A percentile compares a stretch with the other conserved stretches of the same genome.
phyloP scores from a whole-genome alignment of 2,797 vertebrate species.

The Lutjanus argentimaculatus region DNA sequence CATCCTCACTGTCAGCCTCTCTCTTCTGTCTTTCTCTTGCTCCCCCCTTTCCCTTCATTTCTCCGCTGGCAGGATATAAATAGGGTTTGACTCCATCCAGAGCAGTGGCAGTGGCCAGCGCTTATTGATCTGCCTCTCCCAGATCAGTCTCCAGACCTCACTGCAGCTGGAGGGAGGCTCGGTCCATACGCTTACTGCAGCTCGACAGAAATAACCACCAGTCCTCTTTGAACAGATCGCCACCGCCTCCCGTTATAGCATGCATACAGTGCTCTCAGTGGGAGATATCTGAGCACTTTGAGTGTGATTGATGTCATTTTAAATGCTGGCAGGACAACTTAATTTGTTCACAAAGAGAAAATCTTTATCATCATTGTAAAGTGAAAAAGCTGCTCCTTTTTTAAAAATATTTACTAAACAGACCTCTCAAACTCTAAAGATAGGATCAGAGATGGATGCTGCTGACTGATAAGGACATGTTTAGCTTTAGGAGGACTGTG shows the following conservation, averaged over 20 bases:
- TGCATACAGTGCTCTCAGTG: slow-evolving; percentile 24
- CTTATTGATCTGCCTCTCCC: slow-evolving; percentile 79
- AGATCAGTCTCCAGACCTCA: slow-evolving; percentile 70
- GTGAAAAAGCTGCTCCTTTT: slow-evolving; percentile 11
- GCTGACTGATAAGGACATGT: slow-evolving; percentile 33
- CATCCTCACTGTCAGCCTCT: slow-evolving; percentile 16
- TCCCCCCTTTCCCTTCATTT: slow-evolving; percentile 39
- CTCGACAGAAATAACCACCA: slow-evolving; percentile 66
- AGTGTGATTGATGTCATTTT: slow-evolving; percentile 22
- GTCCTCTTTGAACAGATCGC: slow-evolving; percentile 44
- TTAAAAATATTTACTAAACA: not conserved
- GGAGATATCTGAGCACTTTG: slow-evolving; percentile 32
- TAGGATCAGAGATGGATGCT: slow-evolving; percentile 31
- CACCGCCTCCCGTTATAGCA: slow-evolving; percentile 27
- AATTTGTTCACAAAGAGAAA: slow-evolving; percentile 7
- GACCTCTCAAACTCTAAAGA: slow-evolving; percentile 10
- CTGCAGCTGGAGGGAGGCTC: slow-evolving; percentile 74
- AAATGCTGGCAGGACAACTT: not conserved
- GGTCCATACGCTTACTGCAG: slow-evolving; percentile 59
- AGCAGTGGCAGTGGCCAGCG: slow-evolving; percentile 61
- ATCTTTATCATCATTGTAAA: not conserved
- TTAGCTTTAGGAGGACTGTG: slow-evolving; percentile 39
- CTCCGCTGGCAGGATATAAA: slow-evolving; percentile 75
- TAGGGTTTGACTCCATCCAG: slow-evolving; percentile 68
- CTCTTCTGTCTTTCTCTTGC: slow-evolving; percentile 19